phyloP scores from a whole-genome alignment of 2,888 invertebrate genomes.

The Anarsia innoxiella region DNA sequence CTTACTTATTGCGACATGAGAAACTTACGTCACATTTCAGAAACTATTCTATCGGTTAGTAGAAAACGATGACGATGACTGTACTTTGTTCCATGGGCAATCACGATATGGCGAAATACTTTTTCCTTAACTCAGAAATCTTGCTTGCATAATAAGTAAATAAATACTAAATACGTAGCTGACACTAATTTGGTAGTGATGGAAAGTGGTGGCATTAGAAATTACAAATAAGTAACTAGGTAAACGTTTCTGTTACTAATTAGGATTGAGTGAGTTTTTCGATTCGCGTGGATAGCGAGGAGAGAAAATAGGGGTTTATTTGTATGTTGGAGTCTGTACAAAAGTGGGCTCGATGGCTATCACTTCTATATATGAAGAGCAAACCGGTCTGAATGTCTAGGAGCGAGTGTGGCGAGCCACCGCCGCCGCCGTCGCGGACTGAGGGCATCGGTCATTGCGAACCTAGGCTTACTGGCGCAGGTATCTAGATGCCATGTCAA shows the following conservation, averaged over 20 bases:
- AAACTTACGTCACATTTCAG: too few species aligned
- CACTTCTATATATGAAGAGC: conserved; percentile 42
- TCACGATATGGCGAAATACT: too few species aligned
- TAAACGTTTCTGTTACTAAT: not conserved
- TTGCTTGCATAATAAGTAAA: conserved; percentile 3
- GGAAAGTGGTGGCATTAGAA: conserved; percentile 6
- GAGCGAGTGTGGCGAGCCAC: conserved; percentile 30
- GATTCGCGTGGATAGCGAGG: not conserved
- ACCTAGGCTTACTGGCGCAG: conserved; percentile 16
- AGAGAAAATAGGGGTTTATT: conserved; percentile 11
- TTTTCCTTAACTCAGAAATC: conserved; percentile 1
- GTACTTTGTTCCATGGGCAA: conserved; percentile 5
- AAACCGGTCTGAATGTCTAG: conserved; percentile 47
- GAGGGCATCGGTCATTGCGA: conserved; percentile 25
- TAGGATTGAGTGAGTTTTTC: not conserved
- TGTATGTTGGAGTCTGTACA: conserved; percentile 30
- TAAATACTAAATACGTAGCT: not conserved
- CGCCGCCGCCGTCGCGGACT: not conserved
- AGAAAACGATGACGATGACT: too few species aligned
- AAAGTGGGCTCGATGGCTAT: conserved; percentile 48
- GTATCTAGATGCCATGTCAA: conserved; percentile 1
- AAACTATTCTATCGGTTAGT: too few species aligned
- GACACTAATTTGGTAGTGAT: not conserved
- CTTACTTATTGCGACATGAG: too few species aligned
- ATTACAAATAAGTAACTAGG: not conserved